Base-by-base conservation (phyloP, 2,888 invertebrate species). In the Tromatobia lineatoria region DNA sequence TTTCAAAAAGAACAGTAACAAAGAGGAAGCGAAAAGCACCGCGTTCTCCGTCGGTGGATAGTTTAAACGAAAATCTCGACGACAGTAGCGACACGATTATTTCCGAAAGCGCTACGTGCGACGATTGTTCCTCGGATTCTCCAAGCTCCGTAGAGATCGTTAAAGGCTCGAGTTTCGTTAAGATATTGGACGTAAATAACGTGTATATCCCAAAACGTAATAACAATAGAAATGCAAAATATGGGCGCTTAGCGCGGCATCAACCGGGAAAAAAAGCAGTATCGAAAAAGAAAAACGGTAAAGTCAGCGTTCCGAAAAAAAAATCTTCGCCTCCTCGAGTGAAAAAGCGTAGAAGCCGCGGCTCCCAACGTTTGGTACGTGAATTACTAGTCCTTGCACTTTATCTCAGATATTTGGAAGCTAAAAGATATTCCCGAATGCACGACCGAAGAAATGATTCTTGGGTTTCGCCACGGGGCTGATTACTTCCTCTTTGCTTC, bases 361-460 rank as follows among this genome's bases (percentile, higher is more conserved):
- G 47, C 18, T 45, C 77, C 18, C 80, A 78, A 79, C 38, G 79
- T 66, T 80, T 85, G 13, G 85, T 90, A 42, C 79, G 85, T 67
- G 91, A 90, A 90, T 88, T 92, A 75, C 87, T 92, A 54, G 80
- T 89, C n/a, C 88, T 92, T 38, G 91, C 90, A 61, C 75, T 92
- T 25, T 91, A 91, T 73, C 85, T 92, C 0, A 90, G 86, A 86
- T 90, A 90, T 78, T 87, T 90, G 52, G 88, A 91, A 69, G 86
- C 87, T 8, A 88, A 89, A 79, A 88, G 88, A 85, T 88, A 88
- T 79, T 85, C 79, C 70, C 38, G 25, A 67, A 69, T n/a, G 45
- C 76, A 69, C 64, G 78, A 61, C 66, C 80, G 38, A 76, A 74
- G 69, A 70, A 67, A 59, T 67, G 66, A 66, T 76, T 83, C 34